Evolutionary conservation across 2,797 vertebrate genomes (phyloP), one percentile per base, ranked within the genome.

Genomic region (Telmatherina bonti): DNA sequence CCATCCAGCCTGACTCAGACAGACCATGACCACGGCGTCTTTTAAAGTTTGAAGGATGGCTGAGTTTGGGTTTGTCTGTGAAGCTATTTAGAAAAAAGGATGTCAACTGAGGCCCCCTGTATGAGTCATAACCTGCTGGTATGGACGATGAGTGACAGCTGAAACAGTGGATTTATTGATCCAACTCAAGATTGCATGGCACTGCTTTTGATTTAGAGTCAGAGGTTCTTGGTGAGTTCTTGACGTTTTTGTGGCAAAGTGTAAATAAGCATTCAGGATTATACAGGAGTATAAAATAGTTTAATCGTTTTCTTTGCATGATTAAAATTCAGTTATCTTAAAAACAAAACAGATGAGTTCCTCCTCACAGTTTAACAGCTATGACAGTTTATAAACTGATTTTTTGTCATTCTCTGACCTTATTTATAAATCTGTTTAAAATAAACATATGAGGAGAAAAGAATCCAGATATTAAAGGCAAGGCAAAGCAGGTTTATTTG

Each of bases 1-100:
- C 82, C 66, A 59, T 72, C 77, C 65, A 62, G 78, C 31, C 72
- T 55, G 72, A 76, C 74, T 83, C 74, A 78, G 64, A 61, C 75
- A 70, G 70, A 74, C 79, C 24, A 52, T 71, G 82, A 85, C 69
- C 71, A 33, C 1, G 30, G 57, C 72, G 74, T 72, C 71, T 61
- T 67, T 78, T 68, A 56, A 75, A 73, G 47, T 43, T 74, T 41
- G 53, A 64, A 45, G 53, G 22, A 11, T 61, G 9, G 45, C 3
- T 45, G 0, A 20, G 31, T 69, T 1, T 52, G 26, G 1, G 62
- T 78, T 26, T 72, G 60, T 75, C 16, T 63, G 24, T 27, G 57
- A 62, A 43, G 41, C n/a, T 22, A 57, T 66, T 70, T 69, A 31
- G 36, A 72, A 74, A 83, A 38, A 8, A 18, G 35, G 36, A 22